Conservation (phyloP, 30 jellyfish, hydroid and myxozoan species). For the Chrysaora quinquecirrha region DNA sequence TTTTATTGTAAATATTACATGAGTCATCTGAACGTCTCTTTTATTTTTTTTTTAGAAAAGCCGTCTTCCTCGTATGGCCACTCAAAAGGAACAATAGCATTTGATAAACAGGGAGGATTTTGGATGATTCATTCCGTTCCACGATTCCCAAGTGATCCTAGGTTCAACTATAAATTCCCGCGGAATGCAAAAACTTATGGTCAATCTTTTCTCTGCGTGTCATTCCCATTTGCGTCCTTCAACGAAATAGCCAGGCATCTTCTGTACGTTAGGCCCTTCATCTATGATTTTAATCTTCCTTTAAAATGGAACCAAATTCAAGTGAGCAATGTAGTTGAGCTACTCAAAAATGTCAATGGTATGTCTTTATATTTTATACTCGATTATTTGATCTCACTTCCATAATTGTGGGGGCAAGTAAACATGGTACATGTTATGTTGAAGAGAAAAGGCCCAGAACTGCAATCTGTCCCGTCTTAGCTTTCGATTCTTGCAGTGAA, state of each 20-base stretch:
- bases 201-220: slow-evolving; percentile 12
- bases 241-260: slow-evolving; percentile 12
- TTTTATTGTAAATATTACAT: too few species aligned
- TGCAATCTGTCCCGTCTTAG: too few species aligned
- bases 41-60: slow-evolving; percentile 1
- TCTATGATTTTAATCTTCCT: slow-evolving; percentile 19
- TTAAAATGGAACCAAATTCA: background rate
- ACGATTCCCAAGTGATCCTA: background rate
- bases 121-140: slow-evolving; percentile 25
- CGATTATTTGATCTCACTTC: too few species aligned
- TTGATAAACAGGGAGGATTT: slow-evolving; percentile 15
- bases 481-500: too few species aligned
- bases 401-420: too few species aligned
- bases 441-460: too few species aligned
- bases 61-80: slow-evolving; percentile 16
- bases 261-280: slow-evolving; percentile 20
- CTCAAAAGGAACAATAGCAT: slow-evolving; percentile 23
- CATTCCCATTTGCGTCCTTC: background rate
- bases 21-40: too few species aligned
- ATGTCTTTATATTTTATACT: too few species aligned
- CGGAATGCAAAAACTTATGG: background rate
- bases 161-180: background rate
- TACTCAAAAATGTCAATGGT: slow-evolving; percentile 8
- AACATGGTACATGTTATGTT: too few species aligned
- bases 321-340: background rate